phyloP scores from a whole-genome alignment of 2,797 vertebrate genomes.

The Malacoraja senta region DNA sequence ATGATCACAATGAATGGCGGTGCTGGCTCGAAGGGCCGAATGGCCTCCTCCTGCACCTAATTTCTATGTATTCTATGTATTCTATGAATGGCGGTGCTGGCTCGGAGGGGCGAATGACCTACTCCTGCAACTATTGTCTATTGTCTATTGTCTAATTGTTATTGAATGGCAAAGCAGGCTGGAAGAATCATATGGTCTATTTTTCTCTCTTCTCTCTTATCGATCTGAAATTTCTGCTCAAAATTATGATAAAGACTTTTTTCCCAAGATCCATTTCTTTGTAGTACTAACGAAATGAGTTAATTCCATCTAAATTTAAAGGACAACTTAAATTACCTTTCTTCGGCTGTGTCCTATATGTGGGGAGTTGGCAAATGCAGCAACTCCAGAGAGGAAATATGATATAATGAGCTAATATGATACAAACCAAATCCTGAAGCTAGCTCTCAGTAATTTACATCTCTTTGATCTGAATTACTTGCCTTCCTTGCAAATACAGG shows the following conservation, averaged over 20 bases:
- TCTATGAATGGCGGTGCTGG: no score
- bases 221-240: not conserved
- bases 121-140: no score
- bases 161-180: no score
- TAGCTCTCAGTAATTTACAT: conserved; percentile 19
- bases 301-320: not conserved
- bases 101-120: no score
- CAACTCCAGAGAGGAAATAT: not conserved
- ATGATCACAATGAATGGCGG: no score
- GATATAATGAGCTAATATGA: not conserved
- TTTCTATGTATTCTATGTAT: no score
- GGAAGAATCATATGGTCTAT: no score
- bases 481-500: not conserved
- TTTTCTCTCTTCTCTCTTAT: not conserved
- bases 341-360: no score
- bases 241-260: not conserved
- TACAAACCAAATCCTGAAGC: not conserved
- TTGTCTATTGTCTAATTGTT: no score
- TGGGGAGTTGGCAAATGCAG: not conserved
- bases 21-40: no score
- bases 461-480: conserved; percentile 1
- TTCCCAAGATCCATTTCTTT: not conserved
- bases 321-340: not conserved
- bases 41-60: no score
- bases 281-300: not conserved